Evolutionary conservation across 2,113 vertebrate species (phyloP).

Genomic region (Paradisaea rubra): DNA sequence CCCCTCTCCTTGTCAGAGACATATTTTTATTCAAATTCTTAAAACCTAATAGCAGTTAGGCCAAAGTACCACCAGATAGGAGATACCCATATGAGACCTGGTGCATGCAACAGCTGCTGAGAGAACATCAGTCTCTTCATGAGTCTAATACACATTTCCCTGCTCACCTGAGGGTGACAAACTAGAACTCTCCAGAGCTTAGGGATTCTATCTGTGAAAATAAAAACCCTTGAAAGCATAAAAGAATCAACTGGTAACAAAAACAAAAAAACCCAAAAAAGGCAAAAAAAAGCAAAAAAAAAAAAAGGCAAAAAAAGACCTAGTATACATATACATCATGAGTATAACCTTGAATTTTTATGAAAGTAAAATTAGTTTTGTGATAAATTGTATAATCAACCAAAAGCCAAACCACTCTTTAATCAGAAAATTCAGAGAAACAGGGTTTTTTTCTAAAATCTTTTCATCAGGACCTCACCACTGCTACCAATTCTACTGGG

Average conservation of each 20-base stretch:
- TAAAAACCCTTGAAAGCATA: not conserved
- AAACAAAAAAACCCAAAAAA: fast-evolving
- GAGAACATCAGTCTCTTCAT: not conserved
- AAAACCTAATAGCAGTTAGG: not conserved
- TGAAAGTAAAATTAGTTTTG: not conserved
- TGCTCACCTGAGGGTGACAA: not conserved
- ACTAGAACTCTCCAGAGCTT: not conserved
- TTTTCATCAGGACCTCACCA: not conserved
- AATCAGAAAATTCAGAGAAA: not conserved
- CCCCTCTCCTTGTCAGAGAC: not conserved
- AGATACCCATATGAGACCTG: not conserved
- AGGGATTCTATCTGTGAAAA: not conserved
- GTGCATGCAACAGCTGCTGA: not conserved
- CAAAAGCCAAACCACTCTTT: not conserved
- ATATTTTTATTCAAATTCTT: not conserved
- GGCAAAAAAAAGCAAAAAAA: not conserved
- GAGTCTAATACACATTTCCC: not conserved
- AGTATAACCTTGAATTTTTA: not conserved
- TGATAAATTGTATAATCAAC: not conserved
- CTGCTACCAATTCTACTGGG: not conserved
- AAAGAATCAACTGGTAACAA: not conserved
- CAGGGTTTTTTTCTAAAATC: not conserved
- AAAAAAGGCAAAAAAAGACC: not conserved
- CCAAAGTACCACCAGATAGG: not conserved
- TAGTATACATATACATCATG: not conserved